Conservation (phyloP, 2,113 vertebrate genomes). For the Solea senegalensis region DNA sequence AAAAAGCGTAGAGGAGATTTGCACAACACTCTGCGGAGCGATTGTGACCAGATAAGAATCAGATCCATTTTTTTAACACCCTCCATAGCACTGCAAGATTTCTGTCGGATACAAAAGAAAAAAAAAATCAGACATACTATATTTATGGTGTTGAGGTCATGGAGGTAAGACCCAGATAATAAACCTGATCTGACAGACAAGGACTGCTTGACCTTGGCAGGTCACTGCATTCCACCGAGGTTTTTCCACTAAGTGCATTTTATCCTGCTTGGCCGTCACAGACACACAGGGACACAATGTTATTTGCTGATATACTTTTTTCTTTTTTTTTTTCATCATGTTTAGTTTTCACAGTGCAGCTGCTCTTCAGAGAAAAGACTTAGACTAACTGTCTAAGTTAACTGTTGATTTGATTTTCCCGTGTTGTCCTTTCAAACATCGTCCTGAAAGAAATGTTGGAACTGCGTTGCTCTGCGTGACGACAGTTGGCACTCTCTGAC, state of each 20-base stretch:
- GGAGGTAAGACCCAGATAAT: neutral
- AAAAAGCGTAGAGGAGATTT: too few species aligned
- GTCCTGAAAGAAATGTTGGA: neutral
- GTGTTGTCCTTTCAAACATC: slow-evolving; percentile 1
- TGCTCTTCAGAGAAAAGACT: slow-evolving; percentile 23
- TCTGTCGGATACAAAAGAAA: neutral
- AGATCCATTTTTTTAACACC: too few species aligned
- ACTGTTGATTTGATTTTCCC: slow-evolving; percentile 4
- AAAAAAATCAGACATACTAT: neutral
- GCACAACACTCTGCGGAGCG: too few species aligned
- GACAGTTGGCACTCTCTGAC: too few species aligned
- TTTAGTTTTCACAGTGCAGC: slow-evolving; percentile 50
- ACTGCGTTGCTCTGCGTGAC: too few species aligned
- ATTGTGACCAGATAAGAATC: too few species aligned
- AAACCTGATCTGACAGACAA: neutral
- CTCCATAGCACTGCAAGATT: too few species aligned
- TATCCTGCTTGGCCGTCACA: neutral
- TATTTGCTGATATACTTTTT: neutral
- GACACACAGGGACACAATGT: slow-evolving; percentile 24
- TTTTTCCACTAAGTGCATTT: neutral
- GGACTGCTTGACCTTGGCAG: neutral
- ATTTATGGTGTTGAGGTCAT: neutral
- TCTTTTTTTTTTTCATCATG: slow-evolving; percentile 9
- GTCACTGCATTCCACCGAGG: neutral
- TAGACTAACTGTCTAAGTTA: slow-evolving; percentile 21